Conservation (phyloP, 92 coral and sea anemone species). For the Parazoanthus atlanticus region DNA sequence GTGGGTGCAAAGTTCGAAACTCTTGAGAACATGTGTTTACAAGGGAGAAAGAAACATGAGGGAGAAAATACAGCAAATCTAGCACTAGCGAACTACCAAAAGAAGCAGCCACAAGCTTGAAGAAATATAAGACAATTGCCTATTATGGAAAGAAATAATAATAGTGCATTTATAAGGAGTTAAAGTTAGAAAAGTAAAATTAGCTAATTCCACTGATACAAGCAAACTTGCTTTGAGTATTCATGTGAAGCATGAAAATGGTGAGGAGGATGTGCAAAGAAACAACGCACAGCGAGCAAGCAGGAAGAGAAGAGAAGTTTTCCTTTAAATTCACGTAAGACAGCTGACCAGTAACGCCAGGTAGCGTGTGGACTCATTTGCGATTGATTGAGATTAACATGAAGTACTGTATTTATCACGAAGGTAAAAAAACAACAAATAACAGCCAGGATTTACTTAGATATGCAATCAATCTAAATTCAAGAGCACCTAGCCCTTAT, state of each 20-base stretch:
- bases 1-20: background rate
- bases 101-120: background rate
- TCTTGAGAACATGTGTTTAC: background rate
- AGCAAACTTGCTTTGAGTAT: background rate
- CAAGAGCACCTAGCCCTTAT: background rate
- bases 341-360: background rate
- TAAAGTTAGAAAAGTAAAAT: background rate
- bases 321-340: background rate
- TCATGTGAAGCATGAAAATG: background rate
- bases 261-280: background rate
- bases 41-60: background rate
- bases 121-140: background rate
- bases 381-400: background rate
- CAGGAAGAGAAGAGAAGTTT: background rate
- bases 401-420: background rate
- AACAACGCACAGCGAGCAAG: background rate
- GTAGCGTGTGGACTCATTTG: background rate
- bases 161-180: background rate
- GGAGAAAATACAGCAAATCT: background rate
- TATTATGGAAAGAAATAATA: background rate
- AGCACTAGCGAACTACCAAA: background rate
- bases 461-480: background rate
- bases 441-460: too few relatives aligned
- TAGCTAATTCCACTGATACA: background rate
- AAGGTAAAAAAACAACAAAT: background rate